These are phyloP conservation scores for Phymanthus crucifer DNA, from an alignment of 92 coral and sea anemone species.

Conservation along the genomic window DNA sequence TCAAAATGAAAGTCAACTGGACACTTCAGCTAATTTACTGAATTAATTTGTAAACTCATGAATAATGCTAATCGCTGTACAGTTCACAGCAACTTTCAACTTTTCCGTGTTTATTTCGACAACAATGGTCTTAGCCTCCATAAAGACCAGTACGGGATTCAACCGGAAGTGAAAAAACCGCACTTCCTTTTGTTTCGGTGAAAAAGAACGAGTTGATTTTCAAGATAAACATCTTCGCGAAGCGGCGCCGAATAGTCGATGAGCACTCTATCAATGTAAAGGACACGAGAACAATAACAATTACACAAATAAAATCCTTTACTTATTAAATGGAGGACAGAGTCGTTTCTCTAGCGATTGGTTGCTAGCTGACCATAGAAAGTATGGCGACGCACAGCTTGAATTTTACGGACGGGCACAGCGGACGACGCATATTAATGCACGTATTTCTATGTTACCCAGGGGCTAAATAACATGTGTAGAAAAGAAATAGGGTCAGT, in stretches of 20 bases:
- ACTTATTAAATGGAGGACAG: not conserved
- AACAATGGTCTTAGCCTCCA: not conserved
- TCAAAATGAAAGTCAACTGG: conserved; percentile 22
- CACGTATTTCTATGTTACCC: conserved; percentile 12
- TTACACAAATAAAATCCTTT: conserved; percentile 1
- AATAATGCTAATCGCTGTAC: conserved; percentile 8
- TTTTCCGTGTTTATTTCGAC: not conserved
- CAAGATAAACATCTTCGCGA: conserved; percentile 2
- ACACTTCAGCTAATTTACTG: conserved; percentile 22
- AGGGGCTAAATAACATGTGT: conserved; percentile 6
- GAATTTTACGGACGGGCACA: conserved; percentile 17
- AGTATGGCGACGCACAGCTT: conserved; percentile 12
- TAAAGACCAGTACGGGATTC: not conserved
- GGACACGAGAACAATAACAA: not conserved
- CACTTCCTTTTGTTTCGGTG: conserved; percentile 18
- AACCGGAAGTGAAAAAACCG: conserved; percentile 27
- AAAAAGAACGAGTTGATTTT: conserved; percentile 1
- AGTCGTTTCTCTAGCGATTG: not conserved
- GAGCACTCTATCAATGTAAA: not conserved
- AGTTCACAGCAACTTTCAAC: conserved; percentile 17
- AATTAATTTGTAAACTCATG: conserved; percentile 13
- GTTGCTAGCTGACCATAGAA: conserved; percentile 3
- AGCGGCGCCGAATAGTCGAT: conserved; percentile 9
- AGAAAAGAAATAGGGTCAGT: conserved; percentile 15
- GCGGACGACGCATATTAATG: not conserved